These are phyloP conservation scores for Tenebrosternarchus preto DNA, from an alignment of 2,113 vertebrate species.

Conservation along the genomic window DNA sequence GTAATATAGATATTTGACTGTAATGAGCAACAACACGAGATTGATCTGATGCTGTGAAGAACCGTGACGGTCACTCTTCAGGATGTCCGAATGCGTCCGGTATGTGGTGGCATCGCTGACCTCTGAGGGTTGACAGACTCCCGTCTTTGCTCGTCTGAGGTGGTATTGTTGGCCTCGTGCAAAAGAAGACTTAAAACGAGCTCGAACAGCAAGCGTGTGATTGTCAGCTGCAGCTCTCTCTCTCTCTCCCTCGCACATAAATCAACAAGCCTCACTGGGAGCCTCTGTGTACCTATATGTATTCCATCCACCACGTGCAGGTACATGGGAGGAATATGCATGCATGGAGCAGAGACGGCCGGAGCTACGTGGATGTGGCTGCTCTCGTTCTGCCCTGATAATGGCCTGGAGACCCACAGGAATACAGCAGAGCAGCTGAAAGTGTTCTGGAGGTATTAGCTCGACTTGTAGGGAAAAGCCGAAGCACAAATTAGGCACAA, in stretches of 20 bases:
- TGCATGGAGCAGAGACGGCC: background rate
- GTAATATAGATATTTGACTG: too few relatives aligned
- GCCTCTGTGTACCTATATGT: background rate
- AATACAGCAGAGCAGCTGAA: background rate
- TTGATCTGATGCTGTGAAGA: constrained; percentile 4
- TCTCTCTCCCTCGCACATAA: background rate
- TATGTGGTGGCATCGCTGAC: background rate
- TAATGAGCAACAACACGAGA: background rate
- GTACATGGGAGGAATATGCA: background rate
- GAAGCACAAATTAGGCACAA: constrained; percentile 33
- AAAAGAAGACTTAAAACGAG: background rate
- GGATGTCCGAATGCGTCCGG: background rate
- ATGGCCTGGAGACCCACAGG: constrained; percentile 5
- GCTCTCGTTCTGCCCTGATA: background rate
- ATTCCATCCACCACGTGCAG: background rate
- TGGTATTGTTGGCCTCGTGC: background rate
- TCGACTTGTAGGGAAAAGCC: constrained; percentile 17
- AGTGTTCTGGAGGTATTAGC: background rate
- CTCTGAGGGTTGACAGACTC: background rate
- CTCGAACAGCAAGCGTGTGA: background rate
- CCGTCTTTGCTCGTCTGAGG: too few relatives aligned
- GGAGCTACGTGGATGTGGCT: background rate
- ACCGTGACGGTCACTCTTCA: background rate
- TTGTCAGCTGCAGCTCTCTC: background rate
- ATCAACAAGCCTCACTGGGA: background rate